Evolutionary conservation across 2,113 vertebrate species (phyloP).

Genomic region (Ceratotherium simum): DNA sequence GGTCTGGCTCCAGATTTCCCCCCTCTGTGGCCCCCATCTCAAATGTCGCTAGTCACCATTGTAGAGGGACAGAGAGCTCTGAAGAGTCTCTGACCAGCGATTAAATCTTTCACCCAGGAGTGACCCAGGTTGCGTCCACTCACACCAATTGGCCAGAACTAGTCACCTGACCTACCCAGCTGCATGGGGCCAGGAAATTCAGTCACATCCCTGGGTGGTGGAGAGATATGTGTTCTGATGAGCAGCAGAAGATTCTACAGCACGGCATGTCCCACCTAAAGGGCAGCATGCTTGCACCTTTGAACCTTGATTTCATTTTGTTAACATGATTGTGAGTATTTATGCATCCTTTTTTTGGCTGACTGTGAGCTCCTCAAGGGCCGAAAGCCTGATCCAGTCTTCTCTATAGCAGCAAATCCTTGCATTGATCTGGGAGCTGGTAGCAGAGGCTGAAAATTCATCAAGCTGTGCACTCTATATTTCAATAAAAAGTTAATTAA

Average conservation of each 20-base stretch:
- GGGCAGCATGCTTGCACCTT: accelerated
- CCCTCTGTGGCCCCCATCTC: neutral
- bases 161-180: neutral
- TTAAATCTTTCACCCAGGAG: neutral
- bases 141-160: neutral
- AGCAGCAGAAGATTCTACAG: accelerated
- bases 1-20: neutral
- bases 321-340: neutral
- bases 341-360: neutral
- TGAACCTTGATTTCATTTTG: accelerated
- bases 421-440: neutral
- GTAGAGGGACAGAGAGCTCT: neutral
- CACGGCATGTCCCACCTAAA: neutral
- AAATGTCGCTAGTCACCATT: accelerated
- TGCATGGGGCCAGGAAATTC: accelerated
- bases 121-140: accelerated
- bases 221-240: no score
- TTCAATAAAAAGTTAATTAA: neutral
- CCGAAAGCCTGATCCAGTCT: no score
- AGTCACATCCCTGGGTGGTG: accelerated
- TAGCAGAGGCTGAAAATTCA: neutral
- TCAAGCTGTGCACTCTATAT: neutral
- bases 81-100: neutral
- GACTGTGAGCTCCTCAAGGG: accelerated
- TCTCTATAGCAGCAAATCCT: neutral